Evolutionary conservation across 2,797 vertebrate species (phyloP).

Genomic region (Clarias fuscus): DNA sequence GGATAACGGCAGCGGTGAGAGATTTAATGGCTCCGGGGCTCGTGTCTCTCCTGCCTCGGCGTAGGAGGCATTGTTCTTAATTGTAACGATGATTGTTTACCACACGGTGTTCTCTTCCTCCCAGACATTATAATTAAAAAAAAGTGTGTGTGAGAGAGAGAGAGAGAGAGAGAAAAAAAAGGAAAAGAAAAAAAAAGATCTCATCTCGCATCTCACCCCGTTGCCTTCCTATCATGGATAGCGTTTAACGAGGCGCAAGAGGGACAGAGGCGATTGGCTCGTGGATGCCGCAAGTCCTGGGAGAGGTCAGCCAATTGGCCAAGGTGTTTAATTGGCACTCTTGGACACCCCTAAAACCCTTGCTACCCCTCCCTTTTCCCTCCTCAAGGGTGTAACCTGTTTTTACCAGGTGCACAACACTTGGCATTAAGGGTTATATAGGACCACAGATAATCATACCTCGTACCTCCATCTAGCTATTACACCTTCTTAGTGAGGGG

Average conservation of each 20-base stretch:
- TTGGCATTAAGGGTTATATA: conserved; percentile 68
- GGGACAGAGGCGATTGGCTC: conserved; percentile 58
- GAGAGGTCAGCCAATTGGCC: conserved; percentile 73
- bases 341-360: conserved; percentile 46
- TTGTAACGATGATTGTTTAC: conserved; percentile 80
- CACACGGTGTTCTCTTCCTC: conserved; percentile 67
- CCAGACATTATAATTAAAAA: conserved; percentile 82
- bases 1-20: conserved; percentile 28
- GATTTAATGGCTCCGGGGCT: conserved; percentile 45
- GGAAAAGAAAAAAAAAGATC: conserved; percentile 60
- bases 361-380: not conserved
- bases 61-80: conserved; percentile 66
- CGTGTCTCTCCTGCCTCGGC: conserved; percentile 47
- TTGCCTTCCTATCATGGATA: conserved; percentile 69
- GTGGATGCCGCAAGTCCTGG: conserved; percentile 66
- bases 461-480: conserved; percentile 65
- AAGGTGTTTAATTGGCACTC: conserved; percentile 72
- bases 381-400: conserved; percentile 69
- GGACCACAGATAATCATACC: conserved; percentile 73
- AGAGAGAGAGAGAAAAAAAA: conserved; percentile 54
- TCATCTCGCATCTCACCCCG: conserved; percentile 63
- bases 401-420: conserved; percentile 73
- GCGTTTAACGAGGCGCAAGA: conserved; percentile 72
- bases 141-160: conserved; percentile 46
- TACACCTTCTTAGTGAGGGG: conserved; percentile 61